Base-by-base conservation (phyloP, 2,888 invertebrate species). In the Eupsilia transversa region DNA sequence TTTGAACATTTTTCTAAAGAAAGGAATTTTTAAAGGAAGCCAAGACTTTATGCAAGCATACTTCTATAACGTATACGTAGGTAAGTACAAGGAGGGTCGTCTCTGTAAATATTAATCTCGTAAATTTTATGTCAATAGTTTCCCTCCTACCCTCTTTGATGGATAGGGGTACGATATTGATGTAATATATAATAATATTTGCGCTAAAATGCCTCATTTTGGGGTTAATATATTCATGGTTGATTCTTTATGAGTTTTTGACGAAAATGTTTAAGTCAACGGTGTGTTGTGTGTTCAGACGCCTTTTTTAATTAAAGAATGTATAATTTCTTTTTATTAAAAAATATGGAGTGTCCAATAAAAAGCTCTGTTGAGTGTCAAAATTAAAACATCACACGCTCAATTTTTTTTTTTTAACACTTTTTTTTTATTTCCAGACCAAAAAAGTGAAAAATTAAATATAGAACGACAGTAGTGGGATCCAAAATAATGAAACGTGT, bases 61-160 rank as follows among this genome's bases (percentile, higher is more conserved):
- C 43, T 63, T 79, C 67, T 12, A 27, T 59, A 59, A 59, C 14
- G 65, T 77, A 77, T 71, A 56, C n/a, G n/a, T n/a, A n/a, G n/a
- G n/a, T n/a, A n/a, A 20, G 27, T 12, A 67, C 72, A 65, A 63
- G 81, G 79, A 78, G 86, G 86, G 87, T 87, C 88, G 87, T 90
- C 86, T 88, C 84, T 90, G 94, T 93, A 94, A 96, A 96, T 95
- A 96, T 95, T 95, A 95, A 95, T 95, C 94, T 94, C 94, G 93
- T 94, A 95, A 95, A 95, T 94, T 95, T 91, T 92, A 81, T 93
- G 94, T 94, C 94, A 94, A 94, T 93, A 92, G 91, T 86, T 80
- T 87, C 90, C 91, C 91, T 89, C 87, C 60, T 79, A 86, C 89
- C 83, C 88, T 89, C 85, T 87, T 90, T 95, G 95, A 96, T 95